Evolutionary conservation across 2,113 vertebrate genomes (phyloP), one percentile per base, ranked within the genome.

Genomic region (Nipponia nippon): DNA sequence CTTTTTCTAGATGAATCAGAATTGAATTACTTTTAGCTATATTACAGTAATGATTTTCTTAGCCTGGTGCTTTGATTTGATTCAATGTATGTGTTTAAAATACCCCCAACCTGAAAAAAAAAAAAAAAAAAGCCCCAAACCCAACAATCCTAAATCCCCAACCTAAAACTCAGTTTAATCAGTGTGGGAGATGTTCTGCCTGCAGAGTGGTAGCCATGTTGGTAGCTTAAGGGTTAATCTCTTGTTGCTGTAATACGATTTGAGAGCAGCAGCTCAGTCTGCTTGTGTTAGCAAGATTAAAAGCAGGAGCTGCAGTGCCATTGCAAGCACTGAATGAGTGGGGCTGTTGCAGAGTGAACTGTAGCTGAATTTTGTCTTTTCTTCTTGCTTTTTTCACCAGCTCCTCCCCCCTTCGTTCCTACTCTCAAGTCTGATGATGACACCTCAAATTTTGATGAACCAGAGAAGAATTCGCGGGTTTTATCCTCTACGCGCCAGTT

Each of bases 401-500:
- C 99, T 99, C 98, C 99, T 99, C 98, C 99, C 98, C 95, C 98
- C 96, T 99, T 99, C 98, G 97, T 98, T 97, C 99, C 98, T 97
- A 98, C 98, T 95, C 98, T 99, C 98, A 98, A 98, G 97, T 98
- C 99, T 98, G 99, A 99, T 95, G 99, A 99, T 99, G 99, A 99
- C 98, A 99, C 98, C 98, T 99, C 98, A 97, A 97, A 99, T 99
- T 99, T 98, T 98, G 99, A 99, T 98, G 98, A 99, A 98, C 98
- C 99, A 97, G 98, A 99, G 98, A 98, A 98, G 98, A 98, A 99
- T 98, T 98, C 98, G 96, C 95, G 98, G 98, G 98, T 97, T 98
- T 98, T 99, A 98, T 98, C 99, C 98, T 98, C 98, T 98, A 92
- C 98, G 96, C 95, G 98, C 98, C 98, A 99, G 98, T 98, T 99